Percentiles rank a stretch among this genome's conserved stretches.
phyloP scores from a whole-genome alignment of 2,888 invertebrate genomes.

The Synanthedon tipuliformis region DNA sequence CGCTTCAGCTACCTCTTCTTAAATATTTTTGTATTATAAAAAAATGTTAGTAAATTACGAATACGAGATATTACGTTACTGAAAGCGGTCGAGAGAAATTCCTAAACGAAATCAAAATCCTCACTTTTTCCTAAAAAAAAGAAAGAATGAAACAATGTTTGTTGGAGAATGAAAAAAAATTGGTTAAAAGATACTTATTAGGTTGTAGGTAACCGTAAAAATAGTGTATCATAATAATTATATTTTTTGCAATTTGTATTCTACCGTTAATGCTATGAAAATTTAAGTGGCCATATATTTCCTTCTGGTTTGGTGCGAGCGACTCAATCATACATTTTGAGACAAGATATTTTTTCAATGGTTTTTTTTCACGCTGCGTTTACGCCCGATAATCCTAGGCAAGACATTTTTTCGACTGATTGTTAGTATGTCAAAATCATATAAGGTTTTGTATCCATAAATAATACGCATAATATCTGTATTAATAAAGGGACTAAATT shows the following conservation, averaged over 20 bases:
- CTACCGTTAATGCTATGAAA: slow-evolving; percentile 32
- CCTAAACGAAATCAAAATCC: slow-evolving; percentile 40
- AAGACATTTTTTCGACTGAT: too few relatives aligned
- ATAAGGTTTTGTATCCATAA: too few relatives aligned
- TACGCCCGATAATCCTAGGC: too few relatives aligned
- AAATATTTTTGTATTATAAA: slow-evolving; percentile 53
- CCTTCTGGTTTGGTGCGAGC: neutral
- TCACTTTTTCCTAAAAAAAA: slow-evolving; percentile 37
- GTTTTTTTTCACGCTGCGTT: too few relatives aligned
- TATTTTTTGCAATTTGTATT: slow-evolving; percentile 56
- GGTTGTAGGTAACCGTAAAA: slow-evolving; percentile 23
- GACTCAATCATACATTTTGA: neutral
- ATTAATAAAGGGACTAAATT: too few relatives aligned
- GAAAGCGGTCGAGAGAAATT: slow-evolving; percentile 23
- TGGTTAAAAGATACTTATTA: slow-evolving; percentile 10
- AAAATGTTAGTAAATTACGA: slow-evolving; percentile 3
- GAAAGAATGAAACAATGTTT: slow-evolving; percentile 11
- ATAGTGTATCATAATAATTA: slow-evolving; percentile 22
- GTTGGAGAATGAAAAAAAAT: slow-evolving; percentile 25
- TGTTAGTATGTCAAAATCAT: too few relatives aligned
- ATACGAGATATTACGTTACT: slow-evolving; percentile 27
- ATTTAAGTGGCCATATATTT: slow-evolving; percentile 49
- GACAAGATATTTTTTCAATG: too few relatives aligned
- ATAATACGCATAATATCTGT: too few relatives aligned
- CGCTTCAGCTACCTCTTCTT: slow-evolving; percentile 62